A percentile compares a stretch with the other conserved stretches of the same genome.
These are phyloP conservation scores for Synergus itoensis DNA, from an alignment of 2,888 invertebrate genomes.

Conservation along the genomic window DNA sequence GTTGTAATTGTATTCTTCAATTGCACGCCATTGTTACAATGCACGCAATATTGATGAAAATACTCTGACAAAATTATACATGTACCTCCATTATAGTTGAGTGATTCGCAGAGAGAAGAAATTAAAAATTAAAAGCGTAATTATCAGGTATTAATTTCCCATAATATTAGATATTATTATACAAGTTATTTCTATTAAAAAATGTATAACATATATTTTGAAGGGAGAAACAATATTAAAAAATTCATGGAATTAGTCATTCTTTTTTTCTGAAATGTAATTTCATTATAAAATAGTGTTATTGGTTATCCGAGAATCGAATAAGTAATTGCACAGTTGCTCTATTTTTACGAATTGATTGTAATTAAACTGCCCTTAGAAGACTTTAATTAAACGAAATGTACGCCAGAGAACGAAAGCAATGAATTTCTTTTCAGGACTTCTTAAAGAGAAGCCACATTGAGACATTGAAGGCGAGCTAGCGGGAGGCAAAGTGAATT, in stretches of 20 bases:
- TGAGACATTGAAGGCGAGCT: background rate
- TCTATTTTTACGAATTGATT: background rate
- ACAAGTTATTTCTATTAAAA: too few species aligned
- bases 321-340: conserved; percentile 1
- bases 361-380: conserved; percentile 3
- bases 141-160: too few species aligned
- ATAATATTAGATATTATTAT: too few species aligned
- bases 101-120: background rate
- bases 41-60: background rate
- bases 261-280: background rate
- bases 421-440: conserved; percentile 21
- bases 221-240: too few species aligned
- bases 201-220: too few species aligned
- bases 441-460: conserved; percentile 28
- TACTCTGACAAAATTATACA: background rate
- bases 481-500: conserved; percentile 9
- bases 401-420: background rate
- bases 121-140: background rate
- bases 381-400: conserved; percentile 21
- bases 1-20: conserved; percentile 14
- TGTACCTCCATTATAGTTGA: background rate
- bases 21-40: background rate
- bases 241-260: background rate
- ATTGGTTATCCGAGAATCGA: background rate
- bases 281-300: background rate